Evolutionary conservation across 1,140 invertebrate genomes (phyloP).

Genomic region (Drosophila lini): DNA sequence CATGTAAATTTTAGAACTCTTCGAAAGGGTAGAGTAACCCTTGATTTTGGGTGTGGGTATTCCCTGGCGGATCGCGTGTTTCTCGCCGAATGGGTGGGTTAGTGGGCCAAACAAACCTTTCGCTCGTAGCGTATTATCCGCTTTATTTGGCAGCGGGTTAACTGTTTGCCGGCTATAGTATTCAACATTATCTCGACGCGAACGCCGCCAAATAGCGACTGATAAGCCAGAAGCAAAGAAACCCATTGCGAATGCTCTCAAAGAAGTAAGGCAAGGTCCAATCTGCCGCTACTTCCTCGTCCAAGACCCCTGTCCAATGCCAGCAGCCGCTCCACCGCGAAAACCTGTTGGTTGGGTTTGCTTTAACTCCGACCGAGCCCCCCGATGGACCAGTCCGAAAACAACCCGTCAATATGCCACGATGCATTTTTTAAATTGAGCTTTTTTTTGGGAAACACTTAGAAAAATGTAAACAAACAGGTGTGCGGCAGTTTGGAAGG

Average conservation of each 20-base stretch:
- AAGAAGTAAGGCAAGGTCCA: slow-evolving; percentile 72
- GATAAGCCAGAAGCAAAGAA: slow-evolving; percentile 46
- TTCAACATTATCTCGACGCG: slow-evolving; percentile 60
- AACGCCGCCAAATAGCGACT: slow-evolving; percentile 18
- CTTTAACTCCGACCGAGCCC: slow-evolving; percentile 24
- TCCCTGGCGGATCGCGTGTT: slow-evolving; percentile 10
- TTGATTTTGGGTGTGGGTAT: not conserved
- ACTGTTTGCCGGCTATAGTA: slow-evolving; percentile 36
- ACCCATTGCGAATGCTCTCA: slow-evolving; percentile 36
- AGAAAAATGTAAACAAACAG: slow-evolving; percentile 34
- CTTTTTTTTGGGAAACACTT: not conserved
- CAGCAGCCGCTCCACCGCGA: slow-evolving; percentile 20
- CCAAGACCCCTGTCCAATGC: slow-evolving; percentile 24
- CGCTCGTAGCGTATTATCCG: slow-evolving; percentile 58
- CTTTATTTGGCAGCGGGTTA: slow-evolving; percentile 54
- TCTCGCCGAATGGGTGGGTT: not conserved
- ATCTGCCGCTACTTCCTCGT: slow-evolving; percentile 47
- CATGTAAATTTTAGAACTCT: not conserved
- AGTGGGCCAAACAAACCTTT: slow-evolving; percentile 54
- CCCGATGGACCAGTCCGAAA: slow-evolving; percentile 20
- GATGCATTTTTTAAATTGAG: slow-evolving; percentile 44
- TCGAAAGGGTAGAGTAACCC: not conserved
- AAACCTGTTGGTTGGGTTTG: slow-evolving; percentile 65
- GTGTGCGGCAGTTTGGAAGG: slow-evolving; percentile 13
- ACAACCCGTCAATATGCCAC: slow-evolving; percentile 49